Evolutionary conservation across 2,797 vertebrate species (phyloP), one percentile per base, ranked within the genome.

Genomic region (Alexandromys oeconomus): DNA sequence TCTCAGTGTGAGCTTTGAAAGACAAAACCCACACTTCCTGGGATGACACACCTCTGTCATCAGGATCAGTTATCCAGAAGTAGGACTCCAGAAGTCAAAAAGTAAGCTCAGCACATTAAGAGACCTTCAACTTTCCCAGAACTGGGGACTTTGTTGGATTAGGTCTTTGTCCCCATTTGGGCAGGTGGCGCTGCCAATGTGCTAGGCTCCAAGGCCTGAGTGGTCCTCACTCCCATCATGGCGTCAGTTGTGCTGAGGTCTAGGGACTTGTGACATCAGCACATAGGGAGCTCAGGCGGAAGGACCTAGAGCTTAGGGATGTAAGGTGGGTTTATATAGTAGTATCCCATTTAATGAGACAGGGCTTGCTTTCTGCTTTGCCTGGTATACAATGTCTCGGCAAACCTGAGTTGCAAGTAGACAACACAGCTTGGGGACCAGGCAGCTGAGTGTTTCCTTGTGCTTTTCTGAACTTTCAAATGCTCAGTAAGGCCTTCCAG

Each of bases 401-500:
- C 21, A 65, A 96, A 73, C 63, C 23, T 9, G 15, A 59, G 21
- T 34, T 87, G 31, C n/a, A 86, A 85, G n/a, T 51, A 76, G 21
- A 15, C 46, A n/a, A 57, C 71, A 46, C 86, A 84, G 29, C 29
- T 48, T 48, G 48, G 48, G 48, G 48, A 48, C 9, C 29, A 54
- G 23, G 2, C 2, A 4, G 12, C 43, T 29, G 17, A 77, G 2
- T 71, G 9, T 46, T 94, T 40, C 67, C 11, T 63, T 90, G 7
- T 71, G 40, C 51, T 87, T 89, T 86, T 94, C 65, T 76, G 61
- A 93, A 93, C 21, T 96, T 94, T 25, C 12, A 46, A 71, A 57
- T 93, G n/a, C 31, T 89, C 86, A 74, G 2, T 67, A 88, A 81
- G 51, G 6, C 79, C n/a, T 74, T 87, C 76, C 51, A 37, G 67